Evolutionary conservation across 2,113 vertebrate genomes (phyloP), one percentile per base, ranked within the genome.

Genomic region (Procapra przewalskii): DNA sequence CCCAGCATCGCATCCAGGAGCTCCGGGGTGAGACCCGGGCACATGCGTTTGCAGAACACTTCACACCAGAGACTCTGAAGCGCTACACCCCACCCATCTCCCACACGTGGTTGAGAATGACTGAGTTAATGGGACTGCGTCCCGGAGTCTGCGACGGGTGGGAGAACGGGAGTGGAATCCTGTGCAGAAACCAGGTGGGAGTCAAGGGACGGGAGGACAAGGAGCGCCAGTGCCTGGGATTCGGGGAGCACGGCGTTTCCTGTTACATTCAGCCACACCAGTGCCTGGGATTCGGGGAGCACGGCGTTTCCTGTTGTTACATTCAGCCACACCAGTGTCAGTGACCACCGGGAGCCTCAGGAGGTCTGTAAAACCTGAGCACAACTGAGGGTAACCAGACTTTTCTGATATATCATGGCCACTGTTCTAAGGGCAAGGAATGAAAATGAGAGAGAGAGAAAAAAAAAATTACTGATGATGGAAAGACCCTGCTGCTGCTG

Each of bases 161-260:
- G 92, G 96, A 90, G 96, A 90, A 54, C 71, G 8, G 21, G 59
- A 33, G 23, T 45, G 54, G 25, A 75, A 52, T 57, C 40, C 1
- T 62, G n/a, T 48, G 71, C 90, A 95, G 90, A 84, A 96, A 87
- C 50, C 5, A 5, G 50, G 95, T 88, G 90, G 94, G 94, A 43
- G 97, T 67, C 40, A 50, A 94, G 45, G 82, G 94, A 96, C 94
- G 75, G 92, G 60, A 82, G 55, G 88, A 62, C 79, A 6, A 52
- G 36, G 31, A 54, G 57, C 89, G 52, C 85, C 89, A 84, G 94
- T 29, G 45, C 23, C 89, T 82, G 27, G 40, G 81, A 77, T 54
- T 43, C 0, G 0, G 55, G 36, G 33, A 71, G 50, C 48, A 8
- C 7, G 16, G 92, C 50, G 95, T 82, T 50, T 50, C 62, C 89